These are phyloP conservation scores for Danio tinwini DNA, from an alignment of 2,797 vertebrate genomes.

Conservation along the genomic window DNA sequence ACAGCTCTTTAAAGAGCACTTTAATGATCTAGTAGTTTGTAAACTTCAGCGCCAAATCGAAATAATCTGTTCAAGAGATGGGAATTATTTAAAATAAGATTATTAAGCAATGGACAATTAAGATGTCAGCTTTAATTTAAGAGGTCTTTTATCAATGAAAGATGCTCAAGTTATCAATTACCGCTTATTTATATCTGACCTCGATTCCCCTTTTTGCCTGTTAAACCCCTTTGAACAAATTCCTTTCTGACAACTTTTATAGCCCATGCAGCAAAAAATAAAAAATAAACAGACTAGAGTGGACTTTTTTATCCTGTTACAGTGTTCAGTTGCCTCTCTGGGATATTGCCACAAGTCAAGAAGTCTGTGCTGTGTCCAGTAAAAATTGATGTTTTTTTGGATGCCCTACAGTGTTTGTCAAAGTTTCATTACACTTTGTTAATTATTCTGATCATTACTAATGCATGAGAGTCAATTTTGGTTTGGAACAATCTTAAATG, in stretches of 20 bases:
- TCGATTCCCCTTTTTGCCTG: not conserved
- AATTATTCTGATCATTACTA: not conserved
- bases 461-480: not conserved
- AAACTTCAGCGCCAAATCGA: slow-evolving; percentile 4
- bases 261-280: not conserved
- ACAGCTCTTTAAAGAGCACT: slow-evolving; percentile 6
- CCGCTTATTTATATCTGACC: not conserved
- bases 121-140: slow-evolving; percentile 12
- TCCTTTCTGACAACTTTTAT: slow-evolving; percentile 9
- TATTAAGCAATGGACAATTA: slow-evolving; percentile 13
- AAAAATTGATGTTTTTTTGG: not conserved
- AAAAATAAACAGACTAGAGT: slow-evolving; percentile 2
- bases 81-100: slow-evolving; percentile 3
- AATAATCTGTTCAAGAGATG: not conserved
- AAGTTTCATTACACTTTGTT: not conserved
- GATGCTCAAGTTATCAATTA: not conserved
- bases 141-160: slow-evolving; percentile 14
- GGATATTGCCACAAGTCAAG: not conserved
- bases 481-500: not conserved
- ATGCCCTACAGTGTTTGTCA: not conserved
- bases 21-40: slow-evolving; percentile 14
- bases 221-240: not conserved
- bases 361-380: slow-evolving; percentile 2
- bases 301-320: not conserved
- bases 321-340: not conserved